phyloP scores from a whole-genome alignment of 2,113 vertebrate species.

The Cynopterus brachyotis region DNA sequence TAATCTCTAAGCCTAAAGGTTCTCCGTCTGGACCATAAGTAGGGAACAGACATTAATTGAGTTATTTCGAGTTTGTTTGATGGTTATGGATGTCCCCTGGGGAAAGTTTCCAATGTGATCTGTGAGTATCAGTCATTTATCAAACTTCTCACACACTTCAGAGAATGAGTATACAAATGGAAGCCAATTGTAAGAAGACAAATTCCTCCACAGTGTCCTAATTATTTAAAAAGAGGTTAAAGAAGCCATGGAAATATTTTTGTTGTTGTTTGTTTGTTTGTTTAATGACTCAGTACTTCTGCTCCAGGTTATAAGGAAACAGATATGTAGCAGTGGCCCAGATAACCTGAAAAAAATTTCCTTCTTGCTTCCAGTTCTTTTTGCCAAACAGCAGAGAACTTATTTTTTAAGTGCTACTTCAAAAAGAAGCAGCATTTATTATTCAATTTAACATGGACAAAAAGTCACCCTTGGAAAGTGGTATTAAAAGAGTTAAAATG shows the following conservation, averaged over 20 bases:
- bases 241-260: background rate
- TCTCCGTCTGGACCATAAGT: background rate
- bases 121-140: constrained; percentile 1
- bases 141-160: constrained; percentile 17
- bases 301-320: background rate
- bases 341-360: background rate
- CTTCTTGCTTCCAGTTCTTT: background rate
- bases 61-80: constrained; percentile 42
- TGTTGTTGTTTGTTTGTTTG: too few species aligned
- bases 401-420: background rate
- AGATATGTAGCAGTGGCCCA: background rate
- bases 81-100: background rate
- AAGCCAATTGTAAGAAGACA: background rate
- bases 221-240: constrained; percentile 2
- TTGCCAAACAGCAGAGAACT: background rate
- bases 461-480: background rate
- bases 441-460: background rate
- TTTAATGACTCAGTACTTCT: background rate
- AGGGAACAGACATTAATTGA: background rate
- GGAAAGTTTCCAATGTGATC: background rate
- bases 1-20: background rate
- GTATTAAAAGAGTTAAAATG: background rate
- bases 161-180: background rate
- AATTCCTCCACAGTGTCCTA: background rate
- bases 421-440: background rate